These are phyloP conservation scores for Andrena trimmerana DNA, from an alignment of 2,888 invertebrate species.

Conservation along the genomic window DNA sequence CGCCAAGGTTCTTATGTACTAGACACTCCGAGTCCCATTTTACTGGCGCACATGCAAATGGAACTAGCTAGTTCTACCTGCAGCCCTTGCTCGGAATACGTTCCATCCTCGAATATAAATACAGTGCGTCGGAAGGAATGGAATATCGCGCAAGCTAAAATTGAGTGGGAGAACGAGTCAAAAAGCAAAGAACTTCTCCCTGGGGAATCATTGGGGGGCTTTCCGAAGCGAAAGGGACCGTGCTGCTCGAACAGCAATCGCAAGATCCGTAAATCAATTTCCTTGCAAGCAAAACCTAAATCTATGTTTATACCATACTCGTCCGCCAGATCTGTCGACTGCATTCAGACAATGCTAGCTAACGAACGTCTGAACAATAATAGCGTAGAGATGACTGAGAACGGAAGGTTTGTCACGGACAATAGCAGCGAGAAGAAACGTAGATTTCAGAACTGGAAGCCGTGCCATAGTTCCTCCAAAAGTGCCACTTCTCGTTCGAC, in stretches of 20 bases:
- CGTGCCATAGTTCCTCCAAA: constrained; percentile 52
- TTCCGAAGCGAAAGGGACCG: constrained; percentile 39
- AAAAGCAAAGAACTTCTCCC: constrained; percentile 61
- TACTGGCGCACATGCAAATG: constrained; percentile 88
- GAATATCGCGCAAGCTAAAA: constrained; percentile 76
- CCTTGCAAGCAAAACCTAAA: constrained; percentile 57
- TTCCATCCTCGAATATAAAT: constrained; percentile 71
- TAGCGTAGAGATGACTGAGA: constrained; percentile 33
- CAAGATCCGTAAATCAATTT: constrained; percentile 58
- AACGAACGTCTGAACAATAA: constrained; percentile 65
- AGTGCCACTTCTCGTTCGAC: constrained; percentile 54
- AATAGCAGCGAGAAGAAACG: constrained; percentile 13
- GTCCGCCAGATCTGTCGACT: constrained; percentile 77
- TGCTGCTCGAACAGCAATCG: constrained; percentile 60
- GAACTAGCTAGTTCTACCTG: constrained; percentile 62
- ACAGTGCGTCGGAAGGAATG: constrained; percentile 76
- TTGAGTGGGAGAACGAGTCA: constrained; percentile 77
- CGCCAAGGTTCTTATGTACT: constrained; percentile 93
- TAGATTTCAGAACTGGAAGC: constrained; percentile 42
- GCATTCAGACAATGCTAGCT: constrained; percentile 76
- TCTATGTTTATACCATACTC: constrained; percentile 57
- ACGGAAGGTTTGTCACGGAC: constrained; percentile 34
- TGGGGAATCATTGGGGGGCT: constrained; percentile 35
- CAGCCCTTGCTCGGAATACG: constrained; percentile 60
- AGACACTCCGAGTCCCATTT: constrained; percentile 91